These are phyloP conservation scores for Drosophila formosana DNA, from an alignment of 2,888 invertebrate species.

Conservation along the genomic window DNA sequence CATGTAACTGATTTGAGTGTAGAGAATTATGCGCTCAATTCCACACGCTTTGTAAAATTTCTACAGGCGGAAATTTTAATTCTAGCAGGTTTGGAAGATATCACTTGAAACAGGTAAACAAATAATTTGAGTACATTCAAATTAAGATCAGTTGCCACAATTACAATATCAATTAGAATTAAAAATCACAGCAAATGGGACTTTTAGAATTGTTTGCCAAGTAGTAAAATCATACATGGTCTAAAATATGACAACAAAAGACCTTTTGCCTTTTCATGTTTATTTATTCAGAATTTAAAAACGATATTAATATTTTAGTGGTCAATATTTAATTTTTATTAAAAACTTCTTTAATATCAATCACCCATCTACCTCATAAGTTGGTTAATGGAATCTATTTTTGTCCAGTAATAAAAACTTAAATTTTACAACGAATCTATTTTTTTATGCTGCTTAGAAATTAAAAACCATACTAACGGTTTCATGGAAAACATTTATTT, in stretches of 20 bases:
- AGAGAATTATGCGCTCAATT: constrained; percentile 27
- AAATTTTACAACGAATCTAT: background rate
- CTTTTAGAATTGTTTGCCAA: no score
- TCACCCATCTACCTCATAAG: constrained; percentile 14
- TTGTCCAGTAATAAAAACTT: no score
- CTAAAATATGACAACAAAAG: no score
- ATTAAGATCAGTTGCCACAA: no score
- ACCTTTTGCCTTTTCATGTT: background rate
- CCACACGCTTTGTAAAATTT: constrained; percentile 23
- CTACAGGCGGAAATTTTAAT: background rate
- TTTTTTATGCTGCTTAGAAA: background rate
- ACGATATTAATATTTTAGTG: no score
- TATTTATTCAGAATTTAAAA: background rate
- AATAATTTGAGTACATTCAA: no score
- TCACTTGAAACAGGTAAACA: background rate
- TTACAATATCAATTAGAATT: no score
- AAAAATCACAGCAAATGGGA: no score
- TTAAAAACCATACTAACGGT: background rate
- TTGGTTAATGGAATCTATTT: constrained; percentile 19
- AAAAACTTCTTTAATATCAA: background rate
- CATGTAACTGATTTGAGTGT: constrained; percentile 31
- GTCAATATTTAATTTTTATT: no score
- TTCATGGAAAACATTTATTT: no score
- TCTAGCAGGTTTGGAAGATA: background rate
- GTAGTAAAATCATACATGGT: no score